Percentiles rank a stretch among this genome's conserved stretches.
Conservation (phyloP, 2,797 vertebrate genomes). For the Meda fulgida region DNA sequence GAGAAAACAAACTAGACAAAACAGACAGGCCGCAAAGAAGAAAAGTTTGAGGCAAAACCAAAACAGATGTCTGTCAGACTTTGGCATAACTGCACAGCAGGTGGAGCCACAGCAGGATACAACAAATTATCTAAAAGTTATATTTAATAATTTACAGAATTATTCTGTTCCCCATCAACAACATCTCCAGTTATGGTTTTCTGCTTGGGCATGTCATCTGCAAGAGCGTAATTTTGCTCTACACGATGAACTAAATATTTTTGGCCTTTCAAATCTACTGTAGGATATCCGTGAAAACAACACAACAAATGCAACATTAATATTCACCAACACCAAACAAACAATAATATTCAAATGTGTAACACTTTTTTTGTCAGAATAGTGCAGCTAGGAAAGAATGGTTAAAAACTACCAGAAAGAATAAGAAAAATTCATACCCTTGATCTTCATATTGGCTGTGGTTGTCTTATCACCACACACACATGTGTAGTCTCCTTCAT, state of each 20-base stretch:
- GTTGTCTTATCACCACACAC: constrained; percentile 75
- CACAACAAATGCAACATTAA: not conserved
- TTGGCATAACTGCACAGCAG: constrained; percentile 1
- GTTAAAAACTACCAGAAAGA: constrained; percentile 2
- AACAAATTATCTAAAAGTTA: constrained; percentile 4
- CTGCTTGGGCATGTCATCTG: not conserved
- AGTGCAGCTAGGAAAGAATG: not conserved
- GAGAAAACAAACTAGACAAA: not conserved
- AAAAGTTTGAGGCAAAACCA: not conserved
- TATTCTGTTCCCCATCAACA: constrained; percentile 1
- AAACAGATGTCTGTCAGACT: constrained; percentile 26
- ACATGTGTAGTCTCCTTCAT: constrained; percentile 82
- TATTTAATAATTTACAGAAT: not conserved
- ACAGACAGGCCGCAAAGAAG: not conserved
- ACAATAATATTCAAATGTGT: not conserved
- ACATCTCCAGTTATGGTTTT: not conserved
- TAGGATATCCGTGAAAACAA: not conserved
- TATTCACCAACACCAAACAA: not conserved
- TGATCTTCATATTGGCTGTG: constrained; percentile 64
- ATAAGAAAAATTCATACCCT: constrained; percentile 36
- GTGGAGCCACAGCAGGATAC: constrained; percentile 23
- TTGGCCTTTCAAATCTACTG: not conserved
- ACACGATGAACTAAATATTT: not conserved
- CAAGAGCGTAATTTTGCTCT: not conserved
- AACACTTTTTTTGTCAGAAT: not conserved